Evolutionary conservation across 2,888 invertebrate species (phyloP), one percentile per base, ranked within the genome.

Genomic region (Synergus itoensis): DNA sequence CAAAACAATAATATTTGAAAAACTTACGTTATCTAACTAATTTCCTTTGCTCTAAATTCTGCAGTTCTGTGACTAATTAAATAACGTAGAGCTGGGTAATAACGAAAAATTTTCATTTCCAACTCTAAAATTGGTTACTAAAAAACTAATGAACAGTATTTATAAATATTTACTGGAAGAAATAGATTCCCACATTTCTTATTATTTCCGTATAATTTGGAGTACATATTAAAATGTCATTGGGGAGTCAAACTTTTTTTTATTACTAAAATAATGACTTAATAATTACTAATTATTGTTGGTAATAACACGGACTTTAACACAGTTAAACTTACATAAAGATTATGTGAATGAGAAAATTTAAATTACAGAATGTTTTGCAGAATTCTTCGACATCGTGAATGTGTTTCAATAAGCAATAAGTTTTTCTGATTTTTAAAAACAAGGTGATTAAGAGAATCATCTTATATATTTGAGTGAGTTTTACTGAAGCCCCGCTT

Each of bases 401-500:
- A 1, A 16, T 48, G 1, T 1, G 16, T 28, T 28, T 28, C 28
- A 28, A 28, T 28, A 28, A 28, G 28, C 28, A 48, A 16, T 48
- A 48, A 16, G n/a, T 63, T 63, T 36, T 12, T 28, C 14, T 28
- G 16, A 36, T 63, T 63, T 36, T 63, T 63, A 21, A 63, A 36
- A 21, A 36, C 14, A 36, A 36, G 21, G 28, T 28, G 63, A 63
- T 63, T 36, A n/a, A 40, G 40, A n/a, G 16, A 64, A 7, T n/a
- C 41, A n/a, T 64, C 40, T 63, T 28, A 21, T 14, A 36, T 7
- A 36, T 9, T 16, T 12, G 28, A 43, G 45, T 48, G 28, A 45
- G 8, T 69, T 45, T 69, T 69, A 45, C 45, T 69, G 45, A 69
- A 28, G 16, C 36, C n/a, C 40, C 16, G 73, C 73, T 53, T 73